Base-by-base conservation (phyloP, 2,888 invertebrate genomes). In the Penaeus monodon region DNA sequence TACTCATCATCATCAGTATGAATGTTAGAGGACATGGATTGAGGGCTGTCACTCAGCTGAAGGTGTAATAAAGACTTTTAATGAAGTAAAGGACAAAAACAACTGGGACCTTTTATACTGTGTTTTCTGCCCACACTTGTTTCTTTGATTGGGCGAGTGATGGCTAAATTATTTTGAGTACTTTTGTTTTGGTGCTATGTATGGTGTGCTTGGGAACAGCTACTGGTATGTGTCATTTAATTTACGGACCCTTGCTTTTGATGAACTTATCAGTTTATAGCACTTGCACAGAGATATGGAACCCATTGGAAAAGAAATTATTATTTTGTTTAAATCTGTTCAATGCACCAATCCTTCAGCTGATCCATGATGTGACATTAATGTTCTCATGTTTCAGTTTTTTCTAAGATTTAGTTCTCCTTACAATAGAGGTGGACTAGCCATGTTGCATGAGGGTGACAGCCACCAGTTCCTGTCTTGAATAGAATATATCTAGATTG, bases 21-120 rank as follows among this genome's bases (percentile, higher is more conserved):
- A 88, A 88, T 88, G 88, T 76, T 88, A 57, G 88, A 88, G 81
- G 88, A 88, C 88, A 88, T 88, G 88, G 88, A 88, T 81, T 88
- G 84, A 84, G 84, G 86, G 79, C 88, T 88, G 88, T 88, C 79
- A 88, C 76, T 79, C 86, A 79, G 86, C 86, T 87, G 86, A 87
- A 87, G 86, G 83, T 76, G 70, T 38, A 78, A n/a, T 22, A 70
- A 57, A 57, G 57, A 57, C 57, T 57, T 57, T 57, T 57, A n/a
- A 29, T 27, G n/a, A 22, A 17, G 70, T 33, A 57, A 82, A 63
- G 27, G 63, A 27, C 49, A 64, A 64, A 65, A 38, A 76, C 64
- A 64, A 76, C 24, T 64, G 33, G 64, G 76, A 38, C 63, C 33
- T 20, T 57, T 73, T 76, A 38, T 65, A 57, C 57, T 57, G 57